Percentiles rank a stretch among this genome's conserved stretches.
These are phyloP conservation scores for Ecliptopera silaceata DNA, from an alignment of 2,888 invertebrate genomes.

Conservation along the genomic window DNA sequence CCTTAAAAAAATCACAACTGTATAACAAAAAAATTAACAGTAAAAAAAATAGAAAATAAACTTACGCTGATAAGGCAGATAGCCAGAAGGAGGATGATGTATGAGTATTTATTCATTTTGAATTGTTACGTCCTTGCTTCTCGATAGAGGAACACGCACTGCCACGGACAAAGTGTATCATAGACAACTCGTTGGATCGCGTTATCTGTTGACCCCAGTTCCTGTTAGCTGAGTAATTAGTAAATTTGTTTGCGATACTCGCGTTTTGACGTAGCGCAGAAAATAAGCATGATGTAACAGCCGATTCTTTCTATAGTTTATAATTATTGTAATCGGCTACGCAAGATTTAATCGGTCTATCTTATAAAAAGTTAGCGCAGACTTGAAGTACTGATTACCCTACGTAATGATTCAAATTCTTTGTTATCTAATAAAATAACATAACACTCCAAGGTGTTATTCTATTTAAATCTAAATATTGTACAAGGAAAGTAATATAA, in stretches of 20 bases:
- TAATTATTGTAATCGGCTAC: no score
- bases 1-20: no score
- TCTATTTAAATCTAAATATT: no score
- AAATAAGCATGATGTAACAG: neutral
- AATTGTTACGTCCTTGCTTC: slow-evolving; percentile 42
- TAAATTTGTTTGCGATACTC: slow-evolving; percentile 41
- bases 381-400: no score
- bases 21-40: no score
- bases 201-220: slow-evolving; percentile 54
- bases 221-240: slow-evolving; percentile 50
- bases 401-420: no score
- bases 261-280: neutral
- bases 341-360: no score
- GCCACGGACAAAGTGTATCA: slow-evolving; percentile 42
- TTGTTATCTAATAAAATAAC: no score
- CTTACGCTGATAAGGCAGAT: slow-evolving; percentile 55
- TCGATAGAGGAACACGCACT: slow-evolving; percentile 44
- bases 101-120: slow-evolving; percentile 69
- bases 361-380: no score
- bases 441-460: no score
- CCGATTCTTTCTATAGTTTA: no score
- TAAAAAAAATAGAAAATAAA: slow-evolving; percentile 3
- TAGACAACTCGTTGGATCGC: slow-evolving; percentile 38
- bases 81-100: slow-evolving; percentile 58
- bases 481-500: no score